These are phyloP conservation scores for Actinia tenebrosa DNA, from an alignment of 64 coral and sea anemone species.

Conservation along the genomic window DNA sequence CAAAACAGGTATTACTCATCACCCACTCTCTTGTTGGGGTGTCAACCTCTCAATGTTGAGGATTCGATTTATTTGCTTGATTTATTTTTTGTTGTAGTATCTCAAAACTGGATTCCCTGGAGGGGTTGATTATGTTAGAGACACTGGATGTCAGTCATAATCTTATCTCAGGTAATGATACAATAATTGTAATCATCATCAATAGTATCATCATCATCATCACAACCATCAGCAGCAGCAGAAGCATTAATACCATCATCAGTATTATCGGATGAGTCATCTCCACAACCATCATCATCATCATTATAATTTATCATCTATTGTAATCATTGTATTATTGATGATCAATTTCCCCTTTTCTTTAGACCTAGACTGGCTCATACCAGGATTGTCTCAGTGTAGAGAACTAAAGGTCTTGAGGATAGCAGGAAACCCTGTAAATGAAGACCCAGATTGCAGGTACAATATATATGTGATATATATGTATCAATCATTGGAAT, in stretches of 20 bases:
- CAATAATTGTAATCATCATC: background rate
- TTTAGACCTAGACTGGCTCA: slow-evolving; percentile 64
- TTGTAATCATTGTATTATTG: background rate
- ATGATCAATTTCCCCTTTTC: background rate
- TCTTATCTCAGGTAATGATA: slow-evolving; percentile 87
- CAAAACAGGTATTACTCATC: slow-evolving; percentile 63
- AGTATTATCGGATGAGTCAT: too few species aligned
- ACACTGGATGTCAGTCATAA: slow-evolving; percentile 84
- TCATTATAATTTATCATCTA: too few species aligned
- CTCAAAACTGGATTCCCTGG: slow-evolving; percentile 50
- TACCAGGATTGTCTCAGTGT: slow-evolving; percentile 52
- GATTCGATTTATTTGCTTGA: background rate
- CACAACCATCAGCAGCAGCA: background rate
- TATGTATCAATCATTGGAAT: too few species aligned
- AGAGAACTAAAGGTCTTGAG: slow-evolving; percentile 43
- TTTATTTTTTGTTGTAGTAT: slow-evolving; percentile 15
- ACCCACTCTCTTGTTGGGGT: background rate
- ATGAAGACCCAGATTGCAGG: slow-evolving; percentile 76
- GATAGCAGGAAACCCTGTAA: slow-evolving; percentile 65
- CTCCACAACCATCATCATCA: too few species aligned
- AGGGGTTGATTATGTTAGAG: slow-evolving; percentile 43
- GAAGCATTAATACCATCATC: background rate
- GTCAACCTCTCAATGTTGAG: background rate
- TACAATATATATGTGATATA: slow-evolving; percentile 4
- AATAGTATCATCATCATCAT: background rate